Percentiles rank a stretch among this genome's conserved stretches.
These are phyloP conservation scores for Adelges cooleyi DNA, from an alignment of 1,140 invertebrate species.

Conservation along the genomic window DNA sequence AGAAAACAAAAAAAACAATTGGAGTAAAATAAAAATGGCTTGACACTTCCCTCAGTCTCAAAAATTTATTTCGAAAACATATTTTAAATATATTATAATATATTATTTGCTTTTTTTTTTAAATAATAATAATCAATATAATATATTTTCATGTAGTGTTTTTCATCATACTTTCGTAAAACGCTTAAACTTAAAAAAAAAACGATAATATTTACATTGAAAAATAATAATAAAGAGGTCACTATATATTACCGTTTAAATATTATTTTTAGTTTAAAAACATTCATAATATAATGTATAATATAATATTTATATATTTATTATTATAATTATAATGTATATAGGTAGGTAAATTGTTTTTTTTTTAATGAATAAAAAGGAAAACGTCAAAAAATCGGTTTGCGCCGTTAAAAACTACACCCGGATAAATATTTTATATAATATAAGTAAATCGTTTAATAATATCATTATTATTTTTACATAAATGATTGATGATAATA, in stretches of 20 bases:
- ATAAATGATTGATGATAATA: too few species aligned
- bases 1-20: not conserved
- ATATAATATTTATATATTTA: not conserved
- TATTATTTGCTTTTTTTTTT: not conserved
- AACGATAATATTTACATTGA: not conserved
- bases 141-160: too few species aligned
- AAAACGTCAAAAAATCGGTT: conserved; percentile 12
- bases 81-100: not conserved
- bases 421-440: not conserved
- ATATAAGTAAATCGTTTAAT: too few species aligned
- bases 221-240: not conserved
- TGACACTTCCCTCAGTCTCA: conserved; percentile 28
- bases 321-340: not conserved
- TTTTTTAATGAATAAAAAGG: conserved; percentile 1
- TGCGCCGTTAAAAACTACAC: not conserved
- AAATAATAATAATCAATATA: too few species aligned
- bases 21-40: conserved; percentile 19
- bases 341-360: not conserved
- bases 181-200: conserved; percentile 7
- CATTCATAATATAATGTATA: too few species aligned
- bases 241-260: not conserved
- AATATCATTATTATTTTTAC: too few species aligned
- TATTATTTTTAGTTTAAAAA: too few species aligned
- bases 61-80: conserved; percentile 23
- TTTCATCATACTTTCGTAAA: too few species aligned